Conservation (phyloP, 2,113 vertebrate species). For the Parus major region DNA sequence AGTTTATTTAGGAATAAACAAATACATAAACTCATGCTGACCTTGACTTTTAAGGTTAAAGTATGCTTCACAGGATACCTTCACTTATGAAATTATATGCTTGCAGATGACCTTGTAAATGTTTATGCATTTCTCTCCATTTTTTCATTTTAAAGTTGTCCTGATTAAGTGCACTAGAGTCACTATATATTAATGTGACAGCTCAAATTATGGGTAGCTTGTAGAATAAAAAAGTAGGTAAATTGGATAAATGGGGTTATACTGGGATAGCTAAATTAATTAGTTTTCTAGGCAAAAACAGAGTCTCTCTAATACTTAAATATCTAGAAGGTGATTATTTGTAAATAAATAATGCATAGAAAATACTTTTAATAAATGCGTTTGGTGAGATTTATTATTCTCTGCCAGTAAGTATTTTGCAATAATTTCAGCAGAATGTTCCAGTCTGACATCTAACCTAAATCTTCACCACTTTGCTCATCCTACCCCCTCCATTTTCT, state of each 20-base stretch:
- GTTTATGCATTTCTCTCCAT: constrained; percentile 36
- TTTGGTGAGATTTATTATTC: constrained; percentile 55
- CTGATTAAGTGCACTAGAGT: constrained; percentile 61
- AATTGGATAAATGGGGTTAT: constrained; percentile 35
- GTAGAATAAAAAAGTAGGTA: constrained; percentile 45
- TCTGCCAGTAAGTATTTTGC: constrained; percentile 68
- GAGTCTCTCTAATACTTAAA: constrained; percentile 55
- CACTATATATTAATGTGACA: constrained; percentile 59
- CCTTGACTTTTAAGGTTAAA: neutral
- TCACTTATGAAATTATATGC: neutral
- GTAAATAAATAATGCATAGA: constrained; percentile 71
- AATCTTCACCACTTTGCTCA: constrained; percentile 52
- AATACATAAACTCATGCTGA: neutral
- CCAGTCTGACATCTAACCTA: constrained; percentile 59
- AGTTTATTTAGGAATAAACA: neutral
- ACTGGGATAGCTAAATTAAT: constrained; percentile 55
- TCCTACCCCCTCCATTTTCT: constrained; percentile 8
- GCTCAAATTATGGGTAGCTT: constrained; percentile 46
- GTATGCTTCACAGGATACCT: neutral
- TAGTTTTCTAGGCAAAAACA: constrained; percentile 54
- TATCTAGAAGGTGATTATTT: constrained; percentile 70
- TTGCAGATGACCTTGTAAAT: constrained; percentile 38
- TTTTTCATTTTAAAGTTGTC: constrained; percentile 52
- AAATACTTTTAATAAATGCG: constrained; percentile 66
- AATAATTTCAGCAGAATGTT: constrained; percentile 66